Evolutionary conservation across 1,140 invertebrate species (phyloP), one percentile per base, ranked within the genome.

Genomic region (Elysia chlorotica): DNA sequence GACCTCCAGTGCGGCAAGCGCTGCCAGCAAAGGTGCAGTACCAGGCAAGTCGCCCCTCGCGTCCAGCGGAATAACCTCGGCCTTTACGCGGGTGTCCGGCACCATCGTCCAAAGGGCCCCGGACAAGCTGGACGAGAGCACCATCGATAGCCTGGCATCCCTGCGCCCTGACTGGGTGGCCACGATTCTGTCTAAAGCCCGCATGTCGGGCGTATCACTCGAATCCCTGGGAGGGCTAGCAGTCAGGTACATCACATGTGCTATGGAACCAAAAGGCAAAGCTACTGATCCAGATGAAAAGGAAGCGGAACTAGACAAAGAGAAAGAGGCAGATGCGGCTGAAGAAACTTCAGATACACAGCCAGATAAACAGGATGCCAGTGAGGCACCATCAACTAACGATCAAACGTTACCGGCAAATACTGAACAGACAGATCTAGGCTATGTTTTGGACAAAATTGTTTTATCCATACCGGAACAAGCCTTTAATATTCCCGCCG

Each of bases 151-250:
- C 25, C 56, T 86, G 62, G 61, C 73, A 36, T 61, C 74, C 3
- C 71, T 87, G 30, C 81, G 83, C 0, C 37, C 82, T 17, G 77
- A 79, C 1, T 85, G 83, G 84, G 80, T 83, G 56, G 67, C 79
- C 31, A 79, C 78, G 65, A 37, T 85, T 0, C 38, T 85, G 25
- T 62, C 70, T 5, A 57, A 75, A 41, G 82, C 78, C 10, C 71
- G 78, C 63, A 78, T 80, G 5, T 78, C 76, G 56, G 82, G 81
- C 10, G 79, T 85, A 0, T 72, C 75, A 28, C 54, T 71, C 48
- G 65, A 74, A 3, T 61, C 76, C 14, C 70, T 85, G 21, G 81
- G 80, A 10, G 78, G 76, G 3, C 37, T 85, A 28, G 80, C 78
- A 0, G 78, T 79, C 14, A 76, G 67, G 31, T 85, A 84, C 65